These are phyloP conservation scores for Metellina segmentata DNA, from an alignment of 2,888 invertebrate species.

Conservation along the genomic window DNA sequence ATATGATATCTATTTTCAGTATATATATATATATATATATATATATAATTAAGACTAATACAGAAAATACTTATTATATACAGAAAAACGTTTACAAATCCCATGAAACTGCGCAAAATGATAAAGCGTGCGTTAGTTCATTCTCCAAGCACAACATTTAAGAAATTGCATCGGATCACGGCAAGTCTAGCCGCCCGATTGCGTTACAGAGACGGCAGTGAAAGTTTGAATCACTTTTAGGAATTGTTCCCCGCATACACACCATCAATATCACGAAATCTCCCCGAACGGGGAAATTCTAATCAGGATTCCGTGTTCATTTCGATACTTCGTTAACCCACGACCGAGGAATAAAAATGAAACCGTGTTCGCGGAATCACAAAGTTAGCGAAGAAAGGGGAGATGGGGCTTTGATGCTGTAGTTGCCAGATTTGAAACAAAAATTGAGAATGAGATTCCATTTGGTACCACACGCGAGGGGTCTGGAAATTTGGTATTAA, in stretches of 20 bases:
- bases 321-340: neutral
- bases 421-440: neutral
- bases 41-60: no score
- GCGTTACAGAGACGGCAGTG: neutral
- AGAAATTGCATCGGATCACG: neutral
- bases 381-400: neutral
- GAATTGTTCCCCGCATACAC: neutral
- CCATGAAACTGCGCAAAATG: neutral
- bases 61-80: no score
- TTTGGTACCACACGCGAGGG: neutral
- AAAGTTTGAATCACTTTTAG: neutral
- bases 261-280: neutral
- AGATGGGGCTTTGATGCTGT: neutral
- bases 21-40: no score
- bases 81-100: neutral
- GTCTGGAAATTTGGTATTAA: neutral
- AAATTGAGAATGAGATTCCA: neutral
- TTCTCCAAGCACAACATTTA: neutral
- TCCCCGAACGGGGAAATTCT: neutral
- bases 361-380: neutral
- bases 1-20: no score
- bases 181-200: neutral
- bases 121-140: neutral
- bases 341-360: neutral
- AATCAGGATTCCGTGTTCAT: conserved; percentile 1